A percentile compares a stretch with the other conserved stretches of the same genome.
phyloP scores from a whole-genome alignment of 2,113 vertebrate genomes.

The Emydocephalus ijimae region DNA sequence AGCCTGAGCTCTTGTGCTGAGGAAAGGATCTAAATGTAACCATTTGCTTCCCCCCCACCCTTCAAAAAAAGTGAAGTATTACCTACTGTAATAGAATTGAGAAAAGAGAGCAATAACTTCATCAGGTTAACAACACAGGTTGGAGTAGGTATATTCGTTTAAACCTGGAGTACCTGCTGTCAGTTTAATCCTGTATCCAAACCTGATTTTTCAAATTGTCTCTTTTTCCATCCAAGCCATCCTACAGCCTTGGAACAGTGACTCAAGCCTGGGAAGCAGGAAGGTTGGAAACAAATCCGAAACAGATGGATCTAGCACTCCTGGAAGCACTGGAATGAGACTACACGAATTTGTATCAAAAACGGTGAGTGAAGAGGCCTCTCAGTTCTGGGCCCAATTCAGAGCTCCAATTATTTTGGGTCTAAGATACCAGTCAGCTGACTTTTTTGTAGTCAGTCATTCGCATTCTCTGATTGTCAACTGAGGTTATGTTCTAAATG shows the following conservation, averaged over 20 bases:
- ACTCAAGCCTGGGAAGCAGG: slow-evolving; percentile 72
- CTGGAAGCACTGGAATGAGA: slow-evolving; percentile 76
- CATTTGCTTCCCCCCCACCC: neutral
- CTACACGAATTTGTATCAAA: slow-evolving; percentile 93
- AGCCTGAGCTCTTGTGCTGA: neutral
- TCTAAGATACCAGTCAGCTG: neutral
- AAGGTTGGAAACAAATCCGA: slow-evolving; percentile 68
- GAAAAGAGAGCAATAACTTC: neutral
- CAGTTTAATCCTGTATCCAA: neutral
- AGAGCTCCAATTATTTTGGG: neutral
- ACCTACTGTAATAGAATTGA: slow-evolving; percentile 2
- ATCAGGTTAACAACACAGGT: neutral
- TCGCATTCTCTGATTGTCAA: neutral
- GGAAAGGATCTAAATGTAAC: slow-evolving; percentile 1
- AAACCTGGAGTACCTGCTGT: neutral
- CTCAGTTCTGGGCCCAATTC: neutral
- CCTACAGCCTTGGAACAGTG: slow-evolving; percentile 82
- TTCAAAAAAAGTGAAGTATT: neutral
- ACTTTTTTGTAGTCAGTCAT: neutral
- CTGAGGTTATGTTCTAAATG: neutral
- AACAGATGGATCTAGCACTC: slow-evolving; percentile 71
- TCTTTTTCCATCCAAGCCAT: slow-evolving; percentile 66
- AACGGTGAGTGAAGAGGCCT: slow-evolving; percentile 74
- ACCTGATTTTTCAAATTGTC: neutral
- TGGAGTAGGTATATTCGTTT: neutral